Conservation (phyloP, 2,113 vertebrate species). For the Sceloporus undulatus region DNA sequence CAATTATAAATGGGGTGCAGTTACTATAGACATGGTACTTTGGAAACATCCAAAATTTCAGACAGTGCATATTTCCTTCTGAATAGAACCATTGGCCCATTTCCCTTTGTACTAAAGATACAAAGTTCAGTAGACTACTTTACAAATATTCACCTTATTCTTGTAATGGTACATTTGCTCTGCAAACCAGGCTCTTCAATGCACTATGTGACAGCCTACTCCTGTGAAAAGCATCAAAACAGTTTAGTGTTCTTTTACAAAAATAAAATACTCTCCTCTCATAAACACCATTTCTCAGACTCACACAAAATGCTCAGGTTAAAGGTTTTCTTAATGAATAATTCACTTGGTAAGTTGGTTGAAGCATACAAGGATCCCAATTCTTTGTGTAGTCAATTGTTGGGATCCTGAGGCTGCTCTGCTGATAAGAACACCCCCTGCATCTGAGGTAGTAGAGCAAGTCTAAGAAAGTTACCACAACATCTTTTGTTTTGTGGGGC, state of each 20-base stretch:
- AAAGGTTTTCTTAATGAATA: constrained; percentile 55
- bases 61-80: constrained; percentile 69
- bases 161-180: constrained; percentile 46
- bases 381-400: constrained; percentile 33
- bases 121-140: constrained; percentile 52
- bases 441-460: no score
- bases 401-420: background rate
- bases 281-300: constrained; percentile 44
- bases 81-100: constrained; percentile 56
- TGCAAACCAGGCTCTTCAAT: constrained; percentile 46
- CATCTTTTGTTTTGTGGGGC: no score
- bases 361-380: background rate
- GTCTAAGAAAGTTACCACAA: no score
- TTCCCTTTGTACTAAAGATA: constrained; percentile 66
- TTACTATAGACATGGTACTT: constrained; percentile 61
- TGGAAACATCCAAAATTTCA: constrained; percentile 69
- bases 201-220: constrained; percentile 30
- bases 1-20: constrained; percentile 58
- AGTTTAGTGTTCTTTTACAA: constrained; percentile 49
- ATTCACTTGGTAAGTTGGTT: constrained; percentile 47
- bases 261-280: constrained; percentile 35
- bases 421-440: background rate
- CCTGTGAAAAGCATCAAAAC: constrained; percentile 47
- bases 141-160: constrained; percentile 49
- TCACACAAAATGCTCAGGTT: constrained; percentile 43